These are phyloP conservation scores for Empidonax traillii DNA, from an alignment of 2,113 vertebrate genomes.

Conservation along the genomic window DNA sequence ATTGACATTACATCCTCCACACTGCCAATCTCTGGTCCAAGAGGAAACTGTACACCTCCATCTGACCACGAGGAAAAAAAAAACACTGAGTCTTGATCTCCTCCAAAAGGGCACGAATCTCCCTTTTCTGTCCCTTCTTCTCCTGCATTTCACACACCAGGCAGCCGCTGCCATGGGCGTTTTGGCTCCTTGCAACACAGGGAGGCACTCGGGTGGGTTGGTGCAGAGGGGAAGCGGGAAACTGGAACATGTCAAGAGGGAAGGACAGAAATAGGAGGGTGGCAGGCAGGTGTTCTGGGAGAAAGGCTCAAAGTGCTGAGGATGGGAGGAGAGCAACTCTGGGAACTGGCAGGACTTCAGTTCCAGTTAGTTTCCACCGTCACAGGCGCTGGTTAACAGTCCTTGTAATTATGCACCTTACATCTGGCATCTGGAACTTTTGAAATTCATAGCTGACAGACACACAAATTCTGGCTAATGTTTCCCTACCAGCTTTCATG, in stretches of 20 bases:
- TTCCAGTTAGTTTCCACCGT: not conserved
- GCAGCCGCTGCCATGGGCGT: accelerated
- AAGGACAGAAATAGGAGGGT: not conserved
- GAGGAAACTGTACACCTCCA: not conserved
- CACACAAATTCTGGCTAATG: not conserved
- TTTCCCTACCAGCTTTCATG: not conserved
- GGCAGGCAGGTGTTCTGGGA: not conserved
- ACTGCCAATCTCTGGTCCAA: not conserved
- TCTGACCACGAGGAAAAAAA: not conserved
- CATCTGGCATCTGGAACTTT: not conserved
- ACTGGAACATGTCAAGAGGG: not conserved
- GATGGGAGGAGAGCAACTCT: not conserved
- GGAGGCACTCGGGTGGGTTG: not conserved
- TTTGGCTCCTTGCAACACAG: accelerated
- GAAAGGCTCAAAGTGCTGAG: not conserved
- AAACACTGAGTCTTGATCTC: not conserved
- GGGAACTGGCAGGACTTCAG: not conserved
- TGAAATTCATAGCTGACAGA: not conserved
- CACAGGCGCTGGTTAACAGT: not conserved
- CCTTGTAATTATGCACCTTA: not conserved
- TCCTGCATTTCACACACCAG: not conserved
- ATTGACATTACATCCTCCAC: not conserved
- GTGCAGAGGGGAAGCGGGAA: not conserved
- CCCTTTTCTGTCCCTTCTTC: not conserved
- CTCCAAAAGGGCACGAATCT: not conserved